Conservation (phyloP, 1,140 invertebrate genomes). For the Diploscapter pachys region DNA sequence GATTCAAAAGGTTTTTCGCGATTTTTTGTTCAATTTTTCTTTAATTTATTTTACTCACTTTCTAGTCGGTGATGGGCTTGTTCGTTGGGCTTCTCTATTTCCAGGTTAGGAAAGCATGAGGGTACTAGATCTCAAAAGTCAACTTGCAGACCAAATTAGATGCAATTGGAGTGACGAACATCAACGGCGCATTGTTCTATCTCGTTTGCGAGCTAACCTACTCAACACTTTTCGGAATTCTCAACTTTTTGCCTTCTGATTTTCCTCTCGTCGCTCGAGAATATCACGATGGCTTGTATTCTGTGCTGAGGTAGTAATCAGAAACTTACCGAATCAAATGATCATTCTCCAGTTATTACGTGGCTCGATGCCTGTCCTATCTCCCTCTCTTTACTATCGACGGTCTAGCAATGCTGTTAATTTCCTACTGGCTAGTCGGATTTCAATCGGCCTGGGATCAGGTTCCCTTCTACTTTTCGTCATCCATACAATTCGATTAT, state of each 20-base stretch:
- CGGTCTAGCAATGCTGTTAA: conserved; percentile 47
- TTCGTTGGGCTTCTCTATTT: conserved; percentile 61
- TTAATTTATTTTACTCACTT: too few relatives aligned
- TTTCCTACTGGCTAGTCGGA: conserved; percentile 53
- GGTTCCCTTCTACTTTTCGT: conserved; percentile 18
- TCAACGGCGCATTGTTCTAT: conserved; percentile 61
- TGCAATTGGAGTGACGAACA: conserved; percentile 56
- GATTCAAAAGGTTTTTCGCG: conserved; percentile 37
- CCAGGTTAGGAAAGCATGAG: neutral
- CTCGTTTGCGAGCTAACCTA: conserved; percentile 50
- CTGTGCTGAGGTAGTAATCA: neutral
- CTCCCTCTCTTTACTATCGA: conserved; percentile 55
- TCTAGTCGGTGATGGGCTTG: conserved; percentile 51
- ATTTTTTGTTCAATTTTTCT: too few relatives aligned
- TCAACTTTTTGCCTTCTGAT: conserved; percentile 52
- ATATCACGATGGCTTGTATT: conserved; percentile 32
- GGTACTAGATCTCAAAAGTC: neutral
- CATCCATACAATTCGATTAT: neutral
- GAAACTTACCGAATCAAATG: neutral
- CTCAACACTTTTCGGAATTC: conserved; percentile 38
- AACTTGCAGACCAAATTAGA: conserved; percentile 19
- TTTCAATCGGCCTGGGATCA: conserved; percentile 38
- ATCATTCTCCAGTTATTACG: conserved; percentile 37
- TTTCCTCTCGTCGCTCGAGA: conserved; percentile 47
- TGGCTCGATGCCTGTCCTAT: conserved; percentile 52